These are phyloP conservation scores for Myiothlypis chrysogaster DNA, from an alignment of 2,797 vertebrate genomes.

Conservation along the genomic window DNA sequence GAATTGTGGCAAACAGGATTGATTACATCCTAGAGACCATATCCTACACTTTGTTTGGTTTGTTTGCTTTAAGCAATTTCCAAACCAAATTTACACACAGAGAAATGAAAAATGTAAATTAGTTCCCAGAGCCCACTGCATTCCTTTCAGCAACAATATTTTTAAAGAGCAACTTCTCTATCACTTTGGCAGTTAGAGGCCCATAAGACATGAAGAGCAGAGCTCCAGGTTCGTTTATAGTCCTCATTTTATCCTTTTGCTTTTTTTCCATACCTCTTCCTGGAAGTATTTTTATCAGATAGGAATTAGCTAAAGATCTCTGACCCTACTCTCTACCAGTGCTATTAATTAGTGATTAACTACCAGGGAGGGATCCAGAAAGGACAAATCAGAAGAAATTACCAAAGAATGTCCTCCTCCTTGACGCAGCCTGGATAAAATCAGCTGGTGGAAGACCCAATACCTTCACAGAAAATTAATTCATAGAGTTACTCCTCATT, in stretches of 20 bases:
- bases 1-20: not conserved
- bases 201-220: not conserved
- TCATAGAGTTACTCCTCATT: not conserved
- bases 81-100: not conserved
- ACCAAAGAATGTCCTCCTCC: conserved; percentile 90
- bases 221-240: not conserved
- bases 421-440: conserved; percentile 87
- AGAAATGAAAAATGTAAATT: not conserved
- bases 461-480: conserved; percentile 75
- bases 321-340: not conserved
- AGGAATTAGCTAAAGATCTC: not conserved
- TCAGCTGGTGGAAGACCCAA: conserved; percentile 88
- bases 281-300: not conserved
- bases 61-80: not conserved
- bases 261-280: not conserved
- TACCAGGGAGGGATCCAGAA: not conserved
- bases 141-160: not conserved
- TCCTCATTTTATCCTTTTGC: not conserved
- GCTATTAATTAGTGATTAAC: not conserved
- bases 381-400: conserved; percentile 49
- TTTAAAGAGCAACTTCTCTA: not conserved
- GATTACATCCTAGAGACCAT: not conserved
- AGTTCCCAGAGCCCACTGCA: not conserved
- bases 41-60: not conserved
- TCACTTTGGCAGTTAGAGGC: not conserved